These are phyloP conservation scores for Listrodromus nycthemerus DNA, from an alignment of 2,888 invertebrate species.

Conservation along the genomic window DNA sequence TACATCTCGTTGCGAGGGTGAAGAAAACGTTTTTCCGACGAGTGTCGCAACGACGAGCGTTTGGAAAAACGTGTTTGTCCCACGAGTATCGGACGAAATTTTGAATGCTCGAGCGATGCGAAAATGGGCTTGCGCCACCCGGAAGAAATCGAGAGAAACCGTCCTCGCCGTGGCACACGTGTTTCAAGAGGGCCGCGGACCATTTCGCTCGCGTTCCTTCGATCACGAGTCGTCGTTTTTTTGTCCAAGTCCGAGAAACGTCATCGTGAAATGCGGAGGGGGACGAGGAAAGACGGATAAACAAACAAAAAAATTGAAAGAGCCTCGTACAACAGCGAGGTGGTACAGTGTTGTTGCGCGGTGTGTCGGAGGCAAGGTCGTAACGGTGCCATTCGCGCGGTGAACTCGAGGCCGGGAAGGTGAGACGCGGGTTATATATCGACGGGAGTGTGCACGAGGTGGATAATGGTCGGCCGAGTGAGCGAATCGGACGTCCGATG, in stretches of 20 bases:
- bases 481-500: constrained; percentile 45
- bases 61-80: no score
- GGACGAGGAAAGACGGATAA: constrained; percentile 19
- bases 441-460: constrained; percentile 5
- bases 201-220: no score
- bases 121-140: no score
- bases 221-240: no score
- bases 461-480: constrained; percentile 19
- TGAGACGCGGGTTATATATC: neutral
- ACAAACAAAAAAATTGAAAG: constrained; percentile 36
- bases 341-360: constrained; percentile 34
- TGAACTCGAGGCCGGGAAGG: constrained; percentile 59
- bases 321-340: constrained; percentile 18
- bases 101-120: no score
- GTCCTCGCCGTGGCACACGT: no score
- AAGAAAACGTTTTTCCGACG: no score
- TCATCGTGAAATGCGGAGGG: constrained; percentile 38
- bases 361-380: constrained; percentile 68
- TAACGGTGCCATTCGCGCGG: constrained; percentile 71
- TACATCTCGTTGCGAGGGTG: no score
- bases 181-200: no score
- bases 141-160: no score
- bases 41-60: no score
- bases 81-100: no score
- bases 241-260: constrained; percentile 8